Conservation (phyloP, 2,888 invertebrate genomes). For the Argyra leucocephala region DNA sequence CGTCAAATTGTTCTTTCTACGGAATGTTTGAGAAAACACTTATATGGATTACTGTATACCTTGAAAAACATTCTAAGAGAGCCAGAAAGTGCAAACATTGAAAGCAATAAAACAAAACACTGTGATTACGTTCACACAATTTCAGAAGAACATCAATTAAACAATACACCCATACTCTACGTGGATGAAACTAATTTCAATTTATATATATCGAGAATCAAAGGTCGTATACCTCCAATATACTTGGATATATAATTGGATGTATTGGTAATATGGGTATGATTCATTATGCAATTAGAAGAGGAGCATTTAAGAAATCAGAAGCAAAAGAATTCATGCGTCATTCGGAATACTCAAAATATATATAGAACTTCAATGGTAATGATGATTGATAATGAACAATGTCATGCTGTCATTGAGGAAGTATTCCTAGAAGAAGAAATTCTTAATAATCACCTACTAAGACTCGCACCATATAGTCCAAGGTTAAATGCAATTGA, state of each 20-base stretch:
- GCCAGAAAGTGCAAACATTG: not conserved
- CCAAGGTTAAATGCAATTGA: no score
- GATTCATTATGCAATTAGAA: not conserved
- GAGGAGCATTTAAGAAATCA: not conserved
- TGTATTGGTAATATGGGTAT: not conserved
- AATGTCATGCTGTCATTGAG: not conserved
- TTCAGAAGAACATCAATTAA: not conserved
- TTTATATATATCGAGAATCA: not conserved
- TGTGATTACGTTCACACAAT: conserved; percentile 8
- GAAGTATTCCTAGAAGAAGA: no score
- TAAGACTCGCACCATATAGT: no score
- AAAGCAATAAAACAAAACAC: conserved; percentile 6
- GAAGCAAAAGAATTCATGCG: not conserved
- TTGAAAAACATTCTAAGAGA: no score
- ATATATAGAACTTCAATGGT: not conserved
- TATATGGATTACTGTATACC: not conserved
- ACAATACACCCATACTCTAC: conserved; percentile 9
- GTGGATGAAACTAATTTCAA: conserved; percentile 11
- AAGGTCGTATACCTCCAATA: not conserved
- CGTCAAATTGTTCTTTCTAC: not conserved
- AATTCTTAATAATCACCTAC: no score
- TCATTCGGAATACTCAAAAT: not conserved
- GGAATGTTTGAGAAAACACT: not conserved
- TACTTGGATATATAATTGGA: not conserved
- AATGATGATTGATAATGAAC: not conserved